Conservation (phyloP, 2,797 vertebrate genomes). For the Myiotriccus ornatus region DNA sequence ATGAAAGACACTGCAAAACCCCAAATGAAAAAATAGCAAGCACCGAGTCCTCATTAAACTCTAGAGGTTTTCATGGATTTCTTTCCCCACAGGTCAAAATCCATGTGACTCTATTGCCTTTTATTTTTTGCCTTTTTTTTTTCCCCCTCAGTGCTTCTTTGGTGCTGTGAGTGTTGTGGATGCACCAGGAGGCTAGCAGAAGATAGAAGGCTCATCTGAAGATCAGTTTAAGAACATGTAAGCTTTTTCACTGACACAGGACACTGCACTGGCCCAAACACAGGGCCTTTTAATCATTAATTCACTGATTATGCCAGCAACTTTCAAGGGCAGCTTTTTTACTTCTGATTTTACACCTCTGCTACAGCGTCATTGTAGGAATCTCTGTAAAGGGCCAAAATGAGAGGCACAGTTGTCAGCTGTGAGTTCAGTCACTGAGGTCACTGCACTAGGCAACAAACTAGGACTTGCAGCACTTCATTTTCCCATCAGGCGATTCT, state of each 20-base stretch:
- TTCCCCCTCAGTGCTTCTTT: fast-evolving
- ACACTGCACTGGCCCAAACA: background rate
- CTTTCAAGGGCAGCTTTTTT: background rate
- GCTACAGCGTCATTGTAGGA: fast-evolving
- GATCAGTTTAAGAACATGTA: background rate
- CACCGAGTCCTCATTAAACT: background rate
- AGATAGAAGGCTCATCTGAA: background rate
- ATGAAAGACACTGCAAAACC: background rate
- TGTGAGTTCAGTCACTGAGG: background rate
- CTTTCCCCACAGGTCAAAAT: background rate
- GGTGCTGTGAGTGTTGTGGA: background rate
- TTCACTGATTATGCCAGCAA: background rate
- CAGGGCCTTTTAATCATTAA: background rate
- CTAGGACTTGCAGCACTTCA: background rate
- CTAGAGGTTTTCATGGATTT: background rate
- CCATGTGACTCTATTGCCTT: fast-evolving
- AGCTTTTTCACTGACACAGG: background rate
- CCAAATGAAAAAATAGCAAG: background rate
- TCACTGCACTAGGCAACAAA: background rate
- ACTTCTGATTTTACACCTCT: background rate
- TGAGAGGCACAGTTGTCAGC: background rate
- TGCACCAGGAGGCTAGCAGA: background rate
- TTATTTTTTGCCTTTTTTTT: background rate
- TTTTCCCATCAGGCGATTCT: background rate
- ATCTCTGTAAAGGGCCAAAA: background rate